Base-by-base conservation (phyloP, 2,888 invertebrate genomes). In the Phoenoteleia sp. region DNA sequence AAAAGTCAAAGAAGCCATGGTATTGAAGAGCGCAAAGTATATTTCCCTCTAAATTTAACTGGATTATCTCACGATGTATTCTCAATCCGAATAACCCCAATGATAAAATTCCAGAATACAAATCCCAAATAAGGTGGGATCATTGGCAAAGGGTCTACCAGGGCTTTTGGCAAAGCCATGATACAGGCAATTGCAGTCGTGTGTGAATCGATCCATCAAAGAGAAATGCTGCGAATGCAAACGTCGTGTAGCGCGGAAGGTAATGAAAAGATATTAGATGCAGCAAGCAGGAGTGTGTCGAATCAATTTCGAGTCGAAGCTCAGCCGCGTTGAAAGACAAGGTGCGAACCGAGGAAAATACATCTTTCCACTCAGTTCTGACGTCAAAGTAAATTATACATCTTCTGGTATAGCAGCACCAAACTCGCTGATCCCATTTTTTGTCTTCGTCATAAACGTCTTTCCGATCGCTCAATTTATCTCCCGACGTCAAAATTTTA, bases 181-280 rank as follows among this genome's bases (percentile, higher is more conserved):
- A 71, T 71, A 62, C 39, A 36, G 45, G 33, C 23, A 45, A 71
- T 54, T 33, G 71, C 75, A 76, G 36, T 54, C 71, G 64, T 54
- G 62, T 49, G 39, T 75, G 72, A 75, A 81, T 81, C 75, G 75
- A 69, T 76, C 47, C 76, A 64, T 81, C 81, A 76, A 75, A 81
- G 81, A 76, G 81, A 81, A 71, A 76, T 76, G 71, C 69, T 81
- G 69, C 81, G 71, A 67, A 76, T 76, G 81, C 81, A 81, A 76
- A 76, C 67, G 75, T 76, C 76, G 64, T 76, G 81, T 76, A 64
- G 71, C 64, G 39, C 69, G 81, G 45, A 42, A 49, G 69, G 62
- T 81, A 81, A 81, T 75, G 69, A 75, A 81, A 81, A 69, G 75
- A 81, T 75, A 75, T 75, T 81, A 69, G 69, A 75, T 75, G 60